These are phyloP conservation scores for Philhelius pedissequus DNA, from an alignment of 2,888 invertebrate species.

Conservation along the genomic window DNA sequence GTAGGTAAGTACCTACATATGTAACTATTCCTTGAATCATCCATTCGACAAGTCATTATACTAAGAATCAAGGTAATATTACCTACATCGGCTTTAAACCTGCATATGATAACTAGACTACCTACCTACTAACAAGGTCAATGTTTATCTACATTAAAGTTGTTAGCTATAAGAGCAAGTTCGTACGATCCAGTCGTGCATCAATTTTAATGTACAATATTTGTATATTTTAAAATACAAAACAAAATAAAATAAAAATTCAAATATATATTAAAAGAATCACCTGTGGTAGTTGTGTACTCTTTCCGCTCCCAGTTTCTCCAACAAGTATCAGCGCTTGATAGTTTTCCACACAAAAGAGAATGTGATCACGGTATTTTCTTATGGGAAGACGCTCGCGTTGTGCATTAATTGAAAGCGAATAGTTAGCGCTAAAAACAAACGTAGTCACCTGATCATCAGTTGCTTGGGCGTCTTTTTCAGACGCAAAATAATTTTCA, in stretches of 20 bases:
- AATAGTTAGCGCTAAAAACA: constrained; percentile 91
- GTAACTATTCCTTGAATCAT: too few relatives aligned
- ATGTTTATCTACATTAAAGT: too few relatives aligned
- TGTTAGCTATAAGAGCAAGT: too few relatives aligned
- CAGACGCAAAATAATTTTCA: constrained; percentile 68
- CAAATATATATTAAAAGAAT: constrained; percentile 70
- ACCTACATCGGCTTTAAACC: too few relatives aligned
- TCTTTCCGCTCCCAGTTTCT: constrained; percentile 98
- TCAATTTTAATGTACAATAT: too few relatives aligned
- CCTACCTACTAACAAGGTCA: too few relatives aligned
- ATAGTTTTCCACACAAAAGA: constrained; percentile 93
- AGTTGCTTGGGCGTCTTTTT: constrained; percentile 74
- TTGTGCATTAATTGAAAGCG: constrained; percentile 90
- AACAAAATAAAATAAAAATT: background rate
- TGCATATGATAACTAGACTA: too few relatives aligned
- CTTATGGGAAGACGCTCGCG: constrained; percentile 92
- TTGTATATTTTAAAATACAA: background rate
- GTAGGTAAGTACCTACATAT: too few relatives aligned
- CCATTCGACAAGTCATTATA: too few relatives aligned
- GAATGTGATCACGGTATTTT: constrained; percentile 90
- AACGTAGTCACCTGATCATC: constrained; percentile 81
- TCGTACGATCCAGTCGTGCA: too few relatives aligned
- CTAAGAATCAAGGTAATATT: too few relatives aligned
- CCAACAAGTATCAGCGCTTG: constrained; percentile 94
- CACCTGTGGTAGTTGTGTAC: constrained; percentile 97